Conservation (phyloP, 2,888 invertebrate genomes). For the Dicranocentrus wangi region DNA sequence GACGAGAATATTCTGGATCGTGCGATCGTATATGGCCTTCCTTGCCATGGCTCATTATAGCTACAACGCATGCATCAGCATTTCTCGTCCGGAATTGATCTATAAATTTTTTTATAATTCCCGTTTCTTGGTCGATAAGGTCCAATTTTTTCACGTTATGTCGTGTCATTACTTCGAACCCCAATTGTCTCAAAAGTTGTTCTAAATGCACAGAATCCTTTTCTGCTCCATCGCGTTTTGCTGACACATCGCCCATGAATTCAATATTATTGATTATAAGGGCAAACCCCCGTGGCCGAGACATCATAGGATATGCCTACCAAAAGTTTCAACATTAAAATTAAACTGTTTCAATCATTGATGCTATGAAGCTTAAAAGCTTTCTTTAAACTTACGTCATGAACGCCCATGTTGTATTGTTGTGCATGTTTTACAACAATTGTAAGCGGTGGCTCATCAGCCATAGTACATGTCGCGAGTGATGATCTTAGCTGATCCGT, state of each 20-base stretch:
- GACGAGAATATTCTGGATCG: constrained; percentile 57
- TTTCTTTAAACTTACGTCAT: constrained; percentile 16
- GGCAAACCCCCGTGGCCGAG: constrained; percentile 65
- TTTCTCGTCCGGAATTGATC: constrained; percentile 49
- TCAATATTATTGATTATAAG: constrained; percentile 70
- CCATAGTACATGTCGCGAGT: constrained; percentile 31
- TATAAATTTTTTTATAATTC: constrained; percentile 64
- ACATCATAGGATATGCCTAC: constrained; percentile 69
- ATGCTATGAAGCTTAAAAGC: neutral
- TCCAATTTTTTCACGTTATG: constrained; percentile 58
- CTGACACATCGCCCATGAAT: constrained; percentile 56
- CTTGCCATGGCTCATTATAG: constrained; percentile 71
- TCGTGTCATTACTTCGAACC: constrained; percentile 59
- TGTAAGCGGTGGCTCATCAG: constrained; percentile 53
- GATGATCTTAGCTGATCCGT: constrained; percentile 37
- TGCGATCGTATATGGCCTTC: constrained; percentile 60
- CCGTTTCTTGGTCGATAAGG: constrained; percentile 48
- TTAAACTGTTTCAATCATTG: too few species aligned
- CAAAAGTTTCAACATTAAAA: neutral
- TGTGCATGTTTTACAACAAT: constrained; percentile 46
- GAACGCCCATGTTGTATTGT: constrained; percentile 57
- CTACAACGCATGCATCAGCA: constrained; percentile 69
- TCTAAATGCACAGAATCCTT: constrained; percentile 62
- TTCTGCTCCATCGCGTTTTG: constrained; percentile 66
- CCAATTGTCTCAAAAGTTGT: constrained; percentile 57